A percentile compares a stretch with the other conserved stretches of the same genome.
phyloP scores from a whole-genome alignment of 1,140 invertebrate genomes.

The Ceratosolen fusciceps region DNA sequence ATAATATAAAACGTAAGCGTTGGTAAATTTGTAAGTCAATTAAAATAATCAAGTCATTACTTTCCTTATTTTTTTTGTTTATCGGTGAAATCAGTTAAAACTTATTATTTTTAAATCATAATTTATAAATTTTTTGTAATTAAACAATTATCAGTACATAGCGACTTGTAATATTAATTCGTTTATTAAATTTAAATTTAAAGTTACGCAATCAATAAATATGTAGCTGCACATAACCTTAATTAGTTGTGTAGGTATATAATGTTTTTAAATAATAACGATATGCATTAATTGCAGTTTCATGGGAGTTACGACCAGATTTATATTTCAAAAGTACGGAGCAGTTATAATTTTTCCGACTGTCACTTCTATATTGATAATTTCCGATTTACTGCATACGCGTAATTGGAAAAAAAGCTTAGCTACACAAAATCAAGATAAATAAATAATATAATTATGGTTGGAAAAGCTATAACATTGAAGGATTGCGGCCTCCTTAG shows the following conservation, averaged over 20 bases:
- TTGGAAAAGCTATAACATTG: slow-evolving; percentile 45
- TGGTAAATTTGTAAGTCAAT: too few species aligned
- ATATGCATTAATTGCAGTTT: slow-evolving; percentile 57
- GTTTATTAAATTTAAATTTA: too few species aligned
- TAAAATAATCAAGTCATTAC: too few species aligned
- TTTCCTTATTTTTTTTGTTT: too few species aligned
- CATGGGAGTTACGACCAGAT: slow-evolving; percentile 55
- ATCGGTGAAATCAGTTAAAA: too few species aligned
- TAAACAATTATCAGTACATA: too few species aligned
- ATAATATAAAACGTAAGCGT: too few species aligned
- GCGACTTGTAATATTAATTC: too few species aligned
- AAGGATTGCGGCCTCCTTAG: slow-evolving; percentile 57
- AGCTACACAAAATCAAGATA: slow-evolving; percentile 46
- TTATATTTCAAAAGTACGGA: slow-evolving; percentile 72
- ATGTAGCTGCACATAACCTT: slow-evolving; percentile 16
- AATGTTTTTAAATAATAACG: not conserved
- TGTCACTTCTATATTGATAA: slow-evolving; percentile 74
- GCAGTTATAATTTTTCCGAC: slow-evolving; percentile 78
- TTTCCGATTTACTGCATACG: slow-evolving; percentile 79
- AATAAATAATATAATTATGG: slow-evolving; percentile 14
- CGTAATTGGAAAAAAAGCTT: slow-evolving; percentile 76
- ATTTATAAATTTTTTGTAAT: too few species aligned
- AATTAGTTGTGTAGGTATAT: not conserved
- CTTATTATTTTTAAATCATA: too few species aligned
- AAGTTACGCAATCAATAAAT: slow-evolving; percentile 19